These are phyloP conservation scores for Drosophila formosana DNA, from an alignment of 2,888 invertebrate species.

Conservation along the genomic window DNA sequence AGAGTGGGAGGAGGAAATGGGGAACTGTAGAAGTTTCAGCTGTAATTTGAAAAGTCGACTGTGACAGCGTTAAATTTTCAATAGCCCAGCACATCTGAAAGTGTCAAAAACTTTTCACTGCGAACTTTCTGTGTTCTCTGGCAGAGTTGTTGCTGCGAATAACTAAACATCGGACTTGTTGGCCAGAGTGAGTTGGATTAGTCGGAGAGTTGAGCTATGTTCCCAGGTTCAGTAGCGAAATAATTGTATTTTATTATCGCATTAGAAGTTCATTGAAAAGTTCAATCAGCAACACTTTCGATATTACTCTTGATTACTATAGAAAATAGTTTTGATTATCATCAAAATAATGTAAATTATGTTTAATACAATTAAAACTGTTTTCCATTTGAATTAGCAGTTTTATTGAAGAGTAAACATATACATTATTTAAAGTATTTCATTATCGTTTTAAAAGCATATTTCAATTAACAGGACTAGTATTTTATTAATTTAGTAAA, in stretches of 20 bases:
- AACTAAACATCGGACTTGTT: conserved; percentile 12
- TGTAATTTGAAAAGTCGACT: conserved; percentile 60
- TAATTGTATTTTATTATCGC: neutral
- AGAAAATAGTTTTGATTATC: neutral
- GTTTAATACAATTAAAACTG: no score
- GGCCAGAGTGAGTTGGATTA: neutral
- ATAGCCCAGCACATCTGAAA: conserved; percentile 71
- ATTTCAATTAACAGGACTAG: no score
- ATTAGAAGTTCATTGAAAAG: neutral
- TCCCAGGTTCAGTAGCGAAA: neutral
- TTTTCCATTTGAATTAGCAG: neutral
- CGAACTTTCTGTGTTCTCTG: conserved; percentile 45
- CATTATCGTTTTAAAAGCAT: no score
- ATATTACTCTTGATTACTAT: neutral
- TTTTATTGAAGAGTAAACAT: neutral
- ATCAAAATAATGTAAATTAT: neutral
- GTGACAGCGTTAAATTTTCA: conserved; percentile 71
- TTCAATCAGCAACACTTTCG: neutral
- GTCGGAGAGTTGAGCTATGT: neutral
- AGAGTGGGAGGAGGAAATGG: neutral
- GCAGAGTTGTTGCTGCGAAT: conserved; percentile 17
- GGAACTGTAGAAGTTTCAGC: conserved; percentile 41
- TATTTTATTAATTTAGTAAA: no score
- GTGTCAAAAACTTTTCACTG: conserved; percentile 70
- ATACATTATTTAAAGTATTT: no score